These are phyloP conservation scores for Onychomys leucogaster DNA, from an alignment of 2,797 vertebrate genomes.

Conservation along the genomic window DNA sequence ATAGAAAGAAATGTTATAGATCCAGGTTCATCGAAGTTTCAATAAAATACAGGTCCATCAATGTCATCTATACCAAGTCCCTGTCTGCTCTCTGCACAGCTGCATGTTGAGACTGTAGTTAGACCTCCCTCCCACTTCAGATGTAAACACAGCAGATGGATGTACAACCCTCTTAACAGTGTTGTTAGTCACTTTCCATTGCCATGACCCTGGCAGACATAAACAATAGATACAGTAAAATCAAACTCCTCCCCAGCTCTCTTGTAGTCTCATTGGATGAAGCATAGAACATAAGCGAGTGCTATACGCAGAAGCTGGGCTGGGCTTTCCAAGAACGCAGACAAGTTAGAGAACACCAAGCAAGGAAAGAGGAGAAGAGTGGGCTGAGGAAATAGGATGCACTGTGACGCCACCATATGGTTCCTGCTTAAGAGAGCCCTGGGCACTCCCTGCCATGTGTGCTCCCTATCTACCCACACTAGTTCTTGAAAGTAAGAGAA, in stretches of 20 bases:
- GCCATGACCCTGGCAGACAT: neutral
- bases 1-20: slow-evolving; percentile 23
- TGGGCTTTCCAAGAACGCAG: neutral
- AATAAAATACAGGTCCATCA: neutral
- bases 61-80: neutral
- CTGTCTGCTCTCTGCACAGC: neutral
- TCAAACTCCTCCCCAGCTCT: neutral
- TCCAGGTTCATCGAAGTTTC: neutral
- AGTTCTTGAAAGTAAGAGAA: slow-evolving; percentile 57
- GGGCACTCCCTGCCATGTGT: neutral
- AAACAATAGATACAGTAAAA: neutral
- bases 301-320: neutral
- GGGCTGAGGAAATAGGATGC: neutral
- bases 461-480: neutral
- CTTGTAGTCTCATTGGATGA: neutral
- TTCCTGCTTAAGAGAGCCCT: neutral
- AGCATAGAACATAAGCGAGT: neutral
- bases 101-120: neutral
- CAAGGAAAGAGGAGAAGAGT: neutral
- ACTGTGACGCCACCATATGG: neutral
- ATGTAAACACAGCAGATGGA: neutral
- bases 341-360: neutral
- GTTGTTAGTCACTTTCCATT: neutral
- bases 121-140: neutral
- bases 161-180: neutral